A percentile compares a stretch with the other conserved stretches of the same genome.
These are phyloP conservation scores for Bradysia coprophila DNA, from an alignment of 1,140 invertebrate species.

Conservation along the genomic window DNA sequence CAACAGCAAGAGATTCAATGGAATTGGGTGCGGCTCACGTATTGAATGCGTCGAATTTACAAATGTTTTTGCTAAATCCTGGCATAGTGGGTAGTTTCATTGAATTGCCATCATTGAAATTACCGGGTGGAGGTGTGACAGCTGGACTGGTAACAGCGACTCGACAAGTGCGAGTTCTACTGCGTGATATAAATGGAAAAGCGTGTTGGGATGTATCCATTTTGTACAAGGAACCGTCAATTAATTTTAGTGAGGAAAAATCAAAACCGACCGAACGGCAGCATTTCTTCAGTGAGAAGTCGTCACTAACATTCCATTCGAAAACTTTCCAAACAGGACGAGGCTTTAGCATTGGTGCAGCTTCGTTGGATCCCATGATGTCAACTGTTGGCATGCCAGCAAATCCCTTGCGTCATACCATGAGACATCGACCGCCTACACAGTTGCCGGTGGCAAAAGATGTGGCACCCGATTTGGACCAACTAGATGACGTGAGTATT, in stretches of 20 bases:
- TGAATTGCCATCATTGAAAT: slow-evolving; percentile 74
- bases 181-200: slow-evolving; percentile 90
- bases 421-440: slow-evolving; percentile 48
- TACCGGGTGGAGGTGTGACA: slow-evolving; percentile 68
- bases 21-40: slow-evolving; percentile 35
- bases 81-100: slow-evolving; percentile 75
- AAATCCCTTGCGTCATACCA: slow-evolving; percentile 38
- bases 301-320: background rate
- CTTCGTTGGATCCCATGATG: slow-evolving; percentile 15
- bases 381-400: slow-evolving; percentile 16
- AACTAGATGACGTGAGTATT: slow-evolving; percentile 76
- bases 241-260: background rate
- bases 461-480: slow-evolving; percentile 75
- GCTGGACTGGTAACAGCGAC: slow-evolving; percentile 43
- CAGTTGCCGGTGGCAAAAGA: slow-evolving; percentile 65
- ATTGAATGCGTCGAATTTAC: slow-evolving; percentile 72
- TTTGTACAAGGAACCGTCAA: slow-evolving; percentile 50
- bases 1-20: slow-evolving; percentile 3
- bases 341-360: background rate
- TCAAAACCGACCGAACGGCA: background rate
- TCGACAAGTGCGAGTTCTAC: slow-evolving; percentile 62
- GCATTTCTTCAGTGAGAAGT: background rate
- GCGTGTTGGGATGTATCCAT: slow-evolving; percentile 91
- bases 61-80: slow-evolving; percentile 73
- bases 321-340: background rate